Conservation (phyloP, 92 coral and sea anemone species). For the Palythoa grandiflora region DNA sequence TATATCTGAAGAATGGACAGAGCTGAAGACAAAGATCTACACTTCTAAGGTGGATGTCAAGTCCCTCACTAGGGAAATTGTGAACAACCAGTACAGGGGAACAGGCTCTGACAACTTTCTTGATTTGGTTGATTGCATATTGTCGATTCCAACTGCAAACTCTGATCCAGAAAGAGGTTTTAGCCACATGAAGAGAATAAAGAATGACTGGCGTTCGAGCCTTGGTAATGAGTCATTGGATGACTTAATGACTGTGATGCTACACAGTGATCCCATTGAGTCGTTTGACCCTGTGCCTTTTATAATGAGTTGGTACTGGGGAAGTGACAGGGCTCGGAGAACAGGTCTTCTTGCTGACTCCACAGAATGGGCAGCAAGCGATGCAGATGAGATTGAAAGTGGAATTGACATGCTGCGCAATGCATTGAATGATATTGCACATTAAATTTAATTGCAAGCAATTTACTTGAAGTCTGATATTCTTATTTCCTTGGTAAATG, state of each 20-base stretch:
- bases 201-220: slow-evolving; percentile 15
- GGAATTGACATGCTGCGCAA: slow-evolving; percentile 9
- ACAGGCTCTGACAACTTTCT: slow-evolving; percentile 15
- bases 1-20: slow-evolving; percentile 23
- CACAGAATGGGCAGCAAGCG: slow-evolving; percentile 2
- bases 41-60: slow-evolving; percentile 12
- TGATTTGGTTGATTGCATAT: neutral
- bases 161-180: slow-evolving; percentile 3
- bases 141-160: slow-evolving; percentile 21
- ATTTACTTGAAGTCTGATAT: slow-evolving; percentile 26
- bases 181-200: slow-evolving; percentile 1
- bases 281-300: slow-evolving; percentile 22
- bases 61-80: neutral
- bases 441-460: slow-evolving; percentile 20
- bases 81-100: slow-evolving; percentile 1
- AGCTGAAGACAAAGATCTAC: slow-evolving; percentile 22
- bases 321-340: slow-evolving; percentile 31
- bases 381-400: slow-evolving; percentile 36
- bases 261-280: slow-evolving; percentile 28
- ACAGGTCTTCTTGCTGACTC: slow-evolving; percentile 36
- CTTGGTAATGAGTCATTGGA: neutral
- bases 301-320: slow-evolving; percentile 7
- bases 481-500: neutral
- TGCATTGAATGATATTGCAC: slow-evolving; percentile 46
- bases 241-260: slow-evolving; percentile 13